Base-by-base conservation (phyloP, 2,113 vertebrate species). In the Accipiter cooperii region DNA sequence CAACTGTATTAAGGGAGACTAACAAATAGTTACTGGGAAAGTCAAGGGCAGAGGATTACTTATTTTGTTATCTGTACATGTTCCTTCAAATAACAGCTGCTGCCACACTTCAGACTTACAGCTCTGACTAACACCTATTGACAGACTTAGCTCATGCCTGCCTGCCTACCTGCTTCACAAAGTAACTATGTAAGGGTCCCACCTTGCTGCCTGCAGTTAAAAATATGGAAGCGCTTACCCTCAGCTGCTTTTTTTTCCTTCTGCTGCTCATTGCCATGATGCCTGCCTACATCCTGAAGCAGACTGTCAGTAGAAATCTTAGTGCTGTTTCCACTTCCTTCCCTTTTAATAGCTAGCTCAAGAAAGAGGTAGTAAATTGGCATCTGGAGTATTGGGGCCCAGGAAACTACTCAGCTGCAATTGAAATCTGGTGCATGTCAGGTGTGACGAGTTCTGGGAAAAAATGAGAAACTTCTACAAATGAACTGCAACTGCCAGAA, bases 1-100 rank as follows among this genome's bases (percentile, higher is more conserved):
- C 99, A 19, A 99, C 82, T 46, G 98, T 98, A 89, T 97, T 98
- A 93, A 99, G 98, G 18, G 33, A 61, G 15, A 78, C 26, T 22
- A 42, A 26, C 8, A 89, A 76, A 57, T 10, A 42, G 8, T 36
- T 51, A 44, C 36, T 28, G 11, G n/a, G 21, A 60, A 88, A 74
- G 12, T 15, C 46, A 83, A 10, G 33, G 55, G 8, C 55, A 93
- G 33, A 52, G 51, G 91, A 55, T 52, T 38, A 78, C 33, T 80
- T 4, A 34, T 84, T 79, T 90, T 29, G 66, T 63, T 92, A 78
- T 25, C n/a, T 28, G 2, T 12, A 36, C 4, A 1, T 2, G 6
- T 63, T 66, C 34, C 24, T 77, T 81, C 69, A 75, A 90, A 83
- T 21, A 85, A 55, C 22, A 94, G 42, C 51, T 87, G 21, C 66